These are phyloP conservation scores for Erythrolamprus reginae DNA, from an alignment of 2,113 vertebrate genomes.

Conservation along the genomic window DNA sequence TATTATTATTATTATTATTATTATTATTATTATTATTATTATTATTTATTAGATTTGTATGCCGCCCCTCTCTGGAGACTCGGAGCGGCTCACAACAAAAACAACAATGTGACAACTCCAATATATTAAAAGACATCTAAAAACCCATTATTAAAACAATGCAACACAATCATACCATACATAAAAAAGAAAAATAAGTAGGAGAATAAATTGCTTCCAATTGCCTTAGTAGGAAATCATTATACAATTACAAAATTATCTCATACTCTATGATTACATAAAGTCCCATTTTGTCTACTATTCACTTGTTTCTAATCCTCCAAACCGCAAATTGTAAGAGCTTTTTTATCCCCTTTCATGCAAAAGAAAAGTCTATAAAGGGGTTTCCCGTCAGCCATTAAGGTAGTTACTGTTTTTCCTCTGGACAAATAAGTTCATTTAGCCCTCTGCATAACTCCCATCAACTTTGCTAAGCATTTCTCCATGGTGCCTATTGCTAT, in stretches of 20 bases:
- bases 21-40: too few species aligned
- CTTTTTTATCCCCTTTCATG: neutral
- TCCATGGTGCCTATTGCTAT: neutral
- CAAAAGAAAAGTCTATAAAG: neutral
- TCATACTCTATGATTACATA: neutral
- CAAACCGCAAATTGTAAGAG: neutral
- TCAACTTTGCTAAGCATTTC: neutral
- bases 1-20: too few species aligned
- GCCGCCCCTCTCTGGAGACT: too few species aligned
- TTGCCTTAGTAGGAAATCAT: neutral
- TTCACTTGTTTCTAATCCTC: neutral
- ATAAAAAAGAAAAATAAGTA: neutral
- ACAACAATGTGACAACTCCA: too few species aligned
- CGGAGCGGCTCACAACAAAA: too few species aligned
- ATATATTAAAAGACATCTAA: too few species aligned
- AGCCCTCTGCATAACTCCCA: neutral
- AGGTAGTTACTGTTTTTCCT: neutral
- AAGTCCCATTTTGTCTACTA: neutral
- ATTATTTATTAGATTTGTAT: too few species aligned
- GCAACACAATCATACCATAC: too few species aligned
- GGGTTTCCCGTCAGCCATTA: neutral
- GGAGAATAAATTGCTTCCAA: neutral
- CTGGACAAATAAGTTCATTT: neutral
- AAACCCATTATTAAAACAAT: too few species aligned
- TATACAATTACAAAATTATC: neutral